Percentiles rank a stretch among this genome's conserved stretches.
Evolutionary conservation across 2,113 vertebrate species (phyloP).

Genomic region (Ciconia stormi): DNA sequence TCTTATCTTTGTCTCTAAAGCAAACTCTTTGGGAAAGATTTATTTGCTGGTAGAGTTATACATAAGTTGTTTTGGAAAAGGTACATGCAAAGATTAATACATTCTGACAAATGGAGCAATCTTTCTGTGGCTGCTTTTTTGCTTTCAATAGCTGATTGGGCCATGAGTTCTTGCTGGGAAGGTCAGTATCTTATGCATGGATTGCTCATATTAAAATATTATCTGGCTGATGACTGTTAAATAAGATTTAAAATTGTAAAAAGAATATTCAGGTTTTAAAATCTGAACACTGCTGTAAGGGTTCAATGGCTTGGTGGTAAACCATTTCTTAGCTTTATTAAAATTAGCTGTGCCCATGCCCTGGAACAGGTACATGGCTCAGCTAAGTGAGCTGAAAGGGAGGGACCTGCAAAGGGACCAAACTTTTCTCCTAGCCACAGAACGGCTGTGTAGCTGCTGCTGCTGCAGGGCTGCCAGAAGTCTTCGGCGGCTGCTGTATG

Average conservation of each 20-base stretch:
- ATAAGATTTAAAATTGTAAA: neutral
- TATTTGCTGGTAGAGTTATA: neutral
- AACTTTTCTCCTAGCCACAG: neutral
- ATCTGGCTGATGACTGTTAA: neutral
- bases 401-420: neutral
- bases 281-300: neutral
- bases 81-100: neutral
- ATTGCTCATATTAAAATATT: neutral
- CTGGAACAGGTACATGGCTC: neutral
- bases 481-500: neutral
- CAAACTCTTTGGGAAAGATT: neutral
- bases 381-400: neutral
- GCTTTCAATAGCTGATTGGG: neutral
- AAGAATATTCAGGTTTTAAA: constrained; percentile 20
- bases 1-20: neutral
- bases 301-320: neutral
- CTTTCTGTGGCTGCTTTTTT: neutral
- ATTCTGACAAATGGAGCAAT: neutral
- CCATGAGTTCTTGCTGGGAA: neutral
- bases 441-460: neutral
- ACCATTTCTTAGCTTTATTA: neutral
- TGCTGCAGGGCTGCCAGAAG: neutral
- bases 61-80: neutral
- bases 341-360: neutral
- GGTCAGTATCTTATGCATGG: neutral